phyloP scores from a whole-genome alignment of 1,140 invertebrate genomes.

The Eriosoma lanigerum region DNA sequence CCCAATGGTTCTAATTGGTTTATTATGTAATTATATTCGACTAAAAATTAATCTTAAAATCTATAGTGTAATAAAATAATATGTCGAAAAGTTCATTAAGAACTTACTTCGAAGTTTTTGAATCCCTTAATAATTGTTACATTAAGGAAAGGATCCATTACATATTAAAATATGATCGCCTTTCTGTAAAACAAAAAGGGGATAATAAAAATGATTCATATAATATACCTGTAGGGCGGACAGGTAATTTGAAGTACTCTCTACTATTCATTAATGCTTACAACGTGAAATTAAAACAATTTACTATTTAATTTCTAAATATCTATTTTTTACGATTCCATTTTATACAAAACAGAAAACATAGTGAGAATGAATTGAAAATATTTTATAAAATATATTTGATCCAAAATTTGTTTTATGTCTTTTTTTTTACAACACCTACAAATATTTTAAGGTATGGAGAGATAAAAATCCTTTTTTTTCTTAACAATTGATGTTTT shows the following conservation, averaged over 20 bases:
- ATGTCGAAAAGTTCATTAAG: background rate
- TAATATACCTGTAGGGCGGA: constrained; percentile 11
- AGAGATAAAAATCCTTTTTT: background rate
- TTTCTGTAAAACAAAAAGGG: constrained; percentile 39
- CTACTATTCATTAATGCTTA: background rate
- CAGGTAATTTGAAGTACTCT: constrained; percentile 32
- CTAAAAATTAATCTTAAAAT: too few species aligned
- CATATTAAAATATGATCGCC: constrained; percentile 31
- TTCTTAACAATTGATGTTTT: constrained; percentile 8
- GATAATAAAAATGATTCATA: background rate
- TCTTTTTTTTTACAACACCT: too few species aligned
- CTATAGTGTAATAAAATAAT: too few species aligned
- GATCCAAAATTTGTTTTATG: background rate
- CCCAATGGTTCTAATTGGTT: too few species aligned
- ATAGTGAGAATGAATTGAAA: background rate
- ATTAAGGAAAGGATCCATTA: background rate
- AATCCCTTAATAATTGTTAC: background rate
- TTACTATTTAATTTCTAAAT: background rate
- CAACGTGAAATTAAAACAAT: background rate
- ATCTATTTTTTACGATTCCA: background rate
- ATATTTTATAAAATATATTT: background rate
- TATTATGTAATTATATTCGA: too few species aligned
- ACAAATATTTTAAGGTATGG: background rate
- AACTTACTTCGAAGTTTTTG: background rate
- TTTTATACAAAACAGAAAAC: background rate